These are phyloP conservation scores for Radopholus similis DNA, from an alignment of 1,140 invertebrate genomes.

Conservation along the genomic window DNA sequence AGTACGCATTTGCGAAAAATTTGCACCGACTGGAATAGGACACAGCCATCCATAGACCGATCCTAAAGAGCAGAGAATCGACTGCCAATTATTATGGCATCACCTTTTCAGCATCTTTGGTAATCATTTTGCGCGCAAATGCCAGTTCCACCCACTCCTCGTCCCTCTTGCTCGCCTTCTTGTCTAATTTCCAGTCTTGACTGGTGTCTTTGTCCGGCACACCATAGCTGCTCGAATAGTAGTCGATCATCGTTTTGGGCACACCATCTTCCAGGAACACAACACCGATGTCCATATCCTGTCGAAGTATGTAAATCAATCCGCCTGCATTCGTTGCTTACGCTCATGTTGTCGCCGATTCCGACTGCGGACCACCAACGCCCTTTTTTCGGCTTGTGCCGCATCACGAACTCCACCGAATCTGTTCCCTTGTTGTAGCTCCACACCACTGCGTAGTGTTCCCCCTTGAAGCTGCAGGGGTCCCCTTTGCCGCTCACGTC, in stretches of 20 bases:
- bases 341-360: constrained; percentile 49
- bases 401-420: constrained; percentile 43
- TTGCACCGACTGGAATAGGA: constrained; percentile 52
- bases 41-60: constrained; percentile 39
- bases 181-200: constrained; percentile 40
- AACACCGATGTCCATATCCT: constrained; percentile 49
- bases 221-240: constrained; percentile 39
- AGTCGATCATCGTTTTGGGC: constrained; percentile 38
- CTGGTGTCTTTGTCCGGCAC: constrained; percentile 29
- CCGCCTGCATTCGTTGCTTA: constrained; percentile 8
- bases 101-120: constrained; percentile 43
- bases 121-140: constrained; percentile 38
- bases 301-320: background rate
- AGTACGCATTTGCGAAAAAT: too few species aligned
- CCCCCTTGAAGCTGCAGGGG: constrained; percentile 37
- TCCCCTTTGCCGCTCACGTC: constrained; percentile 45
- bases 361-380: constrained; percentile 56
- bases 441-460: constrained; percentile 42
- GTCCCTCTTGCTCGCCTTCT: constrained; percentile 16
- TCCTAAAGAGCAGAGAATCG: constrained; percentile 32
- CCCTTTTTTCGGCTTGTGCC: constrained; percentile 40
- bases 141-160: constrained; percentile 29
- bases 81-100: background rate
- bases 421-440: constrained; percentile 31
- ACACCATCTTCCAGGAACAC: constrained; percentile 38